A percentile compares a stretch with the other conserved stretches of the same genome.
These are phyloP conservation scores for Euschistus heros DNA, from an alignment of 1,140 invertebrate genomes.

Conservation along the genomic window DNA sequence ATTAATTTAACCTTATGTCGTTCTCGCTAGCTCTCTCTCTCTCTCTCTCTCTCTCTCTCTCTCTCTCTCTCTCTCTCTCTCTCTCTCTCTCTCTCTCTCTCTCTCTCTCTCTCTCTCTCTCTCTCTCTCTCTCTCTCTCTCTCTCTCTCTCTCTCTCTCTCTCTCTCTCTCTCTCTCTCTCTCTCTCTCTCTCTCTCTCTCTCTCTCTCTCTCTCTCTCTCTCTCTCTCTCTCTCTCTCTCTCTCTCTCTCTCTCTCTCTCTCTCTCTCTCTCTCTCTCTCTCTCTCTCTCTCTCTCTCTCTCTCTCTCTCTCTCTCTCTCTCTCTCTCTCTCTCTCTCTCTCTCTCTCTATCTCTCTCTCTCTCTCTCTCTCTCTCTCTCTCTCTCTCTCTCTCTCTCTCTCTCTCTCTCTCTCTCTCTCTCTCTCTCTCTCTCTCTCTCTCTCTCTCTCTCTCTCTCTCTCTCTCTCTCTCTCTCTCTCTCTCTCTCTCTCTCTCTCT, in stretches of 20 bases:
- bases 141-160: conserved; percentile 9
- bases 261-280: not conserved
- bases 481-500: conserved; percentile 6
- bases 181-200: conserved; percentile 11
- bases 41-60: not conserved
- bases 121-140: not conserved
- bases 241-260: not conserved
- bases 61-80: not conserved
- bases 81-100: not conserved
- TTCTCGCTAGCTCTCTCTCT: not conserved
- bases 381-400: conserved; percentile 4
- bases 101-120: not conserved
- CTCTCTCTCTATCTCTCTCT: not conserved
- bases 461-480: conserved; percentile 12
- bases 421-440: conserved; percentile 4
- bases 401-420: conserved; percentile 9
- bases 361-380: not conserved
- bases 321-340: not conserved
- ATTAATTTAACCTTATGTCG: not conserved
- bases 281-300: not conserved
- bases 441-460: conserved; percentile 11
- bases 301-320: not conserved
- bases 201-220: conserved; percentile 13
- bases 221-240: not conserved
- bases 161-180: conserved; percentile 11